Base-by-base conservation (phyloP, 2,113 vertebrate genomes). In the Myodes glareolus region DNA sequence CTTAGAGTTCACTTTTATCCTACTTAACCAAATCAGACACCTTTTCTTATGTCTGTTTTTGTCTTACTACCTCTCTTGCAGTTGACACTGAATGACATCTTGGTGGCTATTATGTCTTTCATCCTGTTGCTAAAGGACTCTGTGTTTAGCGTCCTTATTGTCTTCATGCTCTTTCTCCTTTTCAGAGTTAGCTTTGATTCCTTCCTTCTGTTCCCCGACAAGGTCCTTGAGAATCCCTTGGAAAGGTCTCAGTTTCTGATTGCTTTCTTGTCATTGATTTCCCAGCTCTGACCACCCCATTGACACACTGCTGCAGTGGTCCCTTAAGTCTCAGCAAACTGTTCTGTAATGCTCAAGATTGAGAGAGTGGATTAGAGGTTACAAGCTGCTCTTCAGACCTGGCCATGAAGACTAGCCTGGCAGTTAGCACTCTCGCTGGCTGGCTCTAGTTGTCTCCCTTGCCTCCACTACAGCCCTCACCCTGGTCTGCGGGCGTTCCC, bases 331-430 rank as follows among this genome's bases (percentile, higher is more conserved):
- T 77, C 81, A 72, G 14, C 0, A 11, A 73, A 75, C 29, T 78
- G 94, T 70, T 82, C 68, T 90, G 16, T 82, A 67, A 73, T 97
- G 50, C 61, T 96, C 12, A 81, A 86, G 50, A 88, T 68, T 33
- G 73, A 4, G 19, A 77, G 42, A 70, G 14, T 45, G 17, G 17
- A 45, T 47, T 13, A 45, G 73, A 58, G n/a, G 52, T 55, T 55
- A 55, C 0, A 9, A 21, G 55, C 42, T 17, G 42, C n/a, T 25
- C 45, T 97, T 90, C 17, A 86, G 63, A 90, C 92, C 68, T 88
- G 55, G 63, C 31, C 58, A 14, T 55, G 67, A 95, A 93, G 50
- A 84, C 82, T 63, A 88, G 39, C 33, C 13, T 92, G 52, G 31
- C 25, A 47, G 82, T 96, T 88, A 88, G 50, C 75, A 84, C 27